Conservation (phyloP, 2,113 vertebrate genomes). For the Ailuropoda melanoleuca region DNA sequence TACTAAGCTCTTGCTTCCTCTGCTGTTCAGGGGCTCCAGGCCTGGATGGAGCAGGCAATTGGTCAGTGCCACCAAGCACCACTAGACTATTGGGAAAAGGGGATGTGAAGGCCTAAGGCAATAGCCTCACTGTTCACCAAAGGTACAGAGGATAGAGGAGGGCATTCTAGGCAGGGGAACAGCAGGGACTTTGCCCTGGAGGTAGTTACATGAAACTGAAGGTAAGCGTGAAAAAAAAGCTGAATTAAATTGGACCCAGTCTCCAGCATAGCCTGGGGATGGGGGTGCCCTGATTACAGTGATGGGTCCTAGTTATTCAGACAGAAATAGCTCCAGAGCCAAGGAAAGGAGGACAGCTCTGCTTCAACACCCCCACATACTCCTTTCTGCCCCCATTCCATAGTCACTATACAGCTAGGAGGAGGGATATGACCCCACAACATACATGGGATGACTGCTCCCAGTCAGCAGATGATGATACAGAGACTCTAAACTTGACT, state of each 20-base stretch:
- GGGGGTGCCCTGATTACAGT: conserved; percentile 68
- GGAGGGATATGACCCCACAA: neutral
- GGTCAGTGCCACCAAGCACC: neutral
- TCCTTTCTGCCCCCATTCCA: neutral
- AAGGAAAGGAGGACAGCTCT: conserved; percentile 64
- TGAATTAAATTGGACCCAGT: conserved; percentile 57
- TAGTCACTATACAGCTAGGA: neutral
- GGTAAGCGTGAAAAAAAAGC: neutral
- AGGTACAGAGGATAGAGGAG: neutral
- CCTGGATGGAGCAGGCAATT: neutral
- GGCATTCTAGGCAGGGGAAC: neutral
- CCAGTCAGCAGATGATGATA: neutral
- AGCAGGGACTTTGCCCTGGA: neutral
- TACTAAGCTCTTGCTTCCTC: neutral
- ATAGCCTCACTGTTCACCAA: neutral
- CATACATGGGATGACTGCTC: neutral
- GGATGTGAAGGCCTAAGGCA: neutral
- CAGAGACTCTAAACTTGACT: neutral
- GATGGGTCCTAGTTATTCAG: conserved; percentile 60
- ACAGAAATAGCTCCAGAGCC: conserved; percentile 73
- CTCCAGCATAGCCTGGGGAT: conserved; percentile 57
- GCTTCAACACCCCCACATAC: neutral
- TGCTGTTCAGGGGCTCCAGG: neutral
- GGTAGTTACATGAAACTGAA: neutral
- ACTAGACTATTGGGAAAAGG: neutral